Base-by-base conservation (phyloP, 2,888 invertebrate species). In the Agelastica alni region DNA sequence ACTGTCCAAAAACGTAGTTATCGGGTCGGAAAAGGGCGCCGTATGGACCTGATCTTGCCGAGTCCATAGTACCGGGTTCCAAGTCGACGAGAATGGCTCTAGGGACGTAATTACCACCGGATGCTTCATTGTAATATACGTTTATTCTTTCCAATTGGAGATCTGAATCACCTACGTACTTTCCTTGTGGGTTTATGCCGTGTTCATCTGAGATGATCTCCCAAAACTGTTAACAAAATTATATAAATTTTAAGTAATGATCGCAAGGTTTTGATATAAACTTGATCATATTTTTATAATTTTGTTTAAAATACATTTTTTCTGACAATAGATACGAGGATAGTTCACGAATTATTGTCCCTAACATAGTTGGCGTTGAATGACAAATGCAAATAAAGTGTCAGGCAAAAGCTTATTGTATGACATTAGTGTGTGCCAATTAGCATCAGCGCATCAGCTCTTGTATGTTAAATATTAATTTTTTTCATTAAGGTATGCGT, bases 191-290 rank as follows among this genome's bases (percentile, higher is more conserved):
- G 81, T 93, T 92, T 73, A 94, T 93, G 70, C 93, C 93, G 77
- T 94, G 93, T 80, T 94, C 93, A 74, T 94, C 93, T 48, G 93
- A 93, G 80, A 95, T 95, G 64, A 95, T 93, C 81, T 95, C 94
- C 94, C 93, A 94, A 82, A 92, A 93, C 89, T 89, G 79, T 20
- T 17, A 36, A 36, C 6, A 36, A 4, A 36, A 13, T 2, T 12
- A n/a, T 28, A 28, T 31, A 1, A n/a, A n/a, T 31, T 7, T 10
- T 12, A 10, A 31, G 12, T 4, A 31, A 10, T 12, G 12, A 30
- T 1, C 9, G 3, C 10, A 9, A 9, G 10, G 3, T 30, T 30
- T 4, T 30, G 3, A 10, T 28, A 28, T 28, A 28, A 4, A 10
- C 28, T 10, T 28, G n/a, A n/a, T n/a, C n/a, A n/a, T n/a, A n/a